Base-by-base conservation (phyloP, 1,140 invertebrate genomes). In the Laodelphax striatellus region DNA sequence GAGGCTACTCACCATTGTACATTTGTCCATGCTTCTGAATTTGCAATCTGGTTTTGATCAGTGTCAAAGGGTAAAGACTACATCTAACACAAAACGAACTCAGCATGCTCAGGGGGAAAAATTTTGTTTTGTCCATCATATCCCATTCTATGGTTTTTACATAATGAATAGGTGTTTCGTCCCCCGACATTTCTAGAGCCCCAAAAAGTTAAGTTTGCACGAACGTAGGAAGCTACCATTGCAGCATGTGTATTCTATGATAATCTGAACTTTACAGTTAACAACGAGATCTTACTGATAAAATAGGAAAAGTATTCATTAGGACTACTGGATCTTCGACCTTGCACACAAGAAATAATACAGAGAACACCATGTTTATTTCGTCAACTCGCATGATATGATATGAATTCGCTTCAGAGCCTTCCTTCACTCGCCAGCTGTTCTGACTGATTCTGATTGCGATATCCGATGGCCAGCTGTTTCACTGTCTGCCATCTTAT, bases 41-140 rank as follows among this genome's bases (percentile, higher is more conserved):
- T 79, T 98, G 95, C 28, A 99, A 80, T 63, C 95, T 84, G 1
- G 96, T 98, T 74, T 97, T 97, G 42, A 99, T 91, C n/a, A 98
- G 81, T 34, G 93, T 96, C 62, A 98, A 77, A 0, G 96, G 96
- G 75, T 98, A 98, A 2, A 98, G 79, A 55, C 92, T 80, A 70
- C 90, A 91, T 52, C 96, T 80, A 42, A 98, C 86, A 66, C 84
- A 80, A 71, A 96, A 90, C 2, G 87, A 89, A 67, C 83, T 84
- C 1, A 94, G 73, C 77, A 97, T 88, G 53, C 92, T 96, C 42
- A 98, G 73, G 3, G 95, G 94, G 70, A 85, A 94, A 79, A 88
- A 95, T 80, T 85, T 95, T 19, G 79, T 83, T 69, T 97, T 96
- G 73, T 99, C 90, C 91, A 99, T 92, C 94, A 98, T 98, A 61